A percentile compares a stretch with the other conserved stretches of the same genome.
Evolutionary conservation across 2,888 invertebrate species (phyloP).

Genomic region (Lomographa bimaculata): DNA sequence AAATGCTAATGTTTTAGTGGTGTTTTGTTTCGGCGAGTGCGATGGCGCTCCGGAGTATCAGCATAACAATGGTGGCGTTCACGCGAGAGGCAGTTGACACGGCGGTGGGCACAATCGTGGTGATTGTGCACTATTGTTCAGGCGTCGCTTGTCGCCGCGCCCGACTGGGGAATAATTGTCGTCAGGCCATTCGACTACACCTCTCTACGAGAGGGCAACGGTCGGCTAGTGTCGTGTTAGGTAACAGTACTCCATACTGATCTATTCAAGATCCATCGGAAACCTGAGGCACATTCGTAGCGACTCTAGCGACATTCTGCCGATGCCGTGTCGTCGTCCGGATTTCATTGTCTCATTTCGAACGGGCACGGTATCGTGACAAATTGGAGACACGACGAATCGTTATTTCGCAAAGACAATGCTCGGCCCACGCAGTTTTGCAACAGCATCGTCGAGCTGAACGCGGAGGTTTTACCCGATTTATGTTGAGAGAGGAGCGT

Average conservation of each 20-base stretch:
- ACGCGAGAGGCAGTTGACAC: slow-evolving; percentile 74
- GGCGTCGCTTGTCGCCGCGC: slow-evolving; percentile 45
- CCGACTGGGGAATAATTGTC: slow-evolving; percentile 57
- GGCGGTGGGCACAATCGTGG: slow-evolving; percentile 56
- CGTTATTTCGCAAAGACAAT: slow-evolving; percentile 30
- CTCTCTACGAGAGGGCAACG: slow-evolving; percentile 36
- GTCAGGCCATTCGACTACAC: slow-evolving; percentile 47
- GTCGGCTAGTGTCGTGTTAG: slow-evolving; percentile 36
- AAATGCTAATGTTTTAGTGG: slow-evolving; percentile 60
- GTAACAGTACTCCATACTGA: slow-evolving; percentile 56
- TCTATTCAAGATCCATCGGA: slow-evolving; percentile 41
- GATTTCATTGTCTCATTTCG: slow-evolving; percentile 27
- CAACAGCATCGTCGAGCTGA: slow-evolving; percentile 25
- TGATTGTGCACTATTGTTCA: slow-evolving; percentile 77
- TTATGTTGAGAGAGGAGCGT: slow-evolving; percentile 35
- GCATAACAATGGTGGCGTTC: slow-evolving; percentile 73
- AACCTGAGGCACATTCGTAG: slow-evolving; percentile 16
- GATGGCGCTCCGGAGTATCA: slow-evolving; percentile 58
- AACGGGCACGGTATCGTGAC: slow-evolving; percentile 22
- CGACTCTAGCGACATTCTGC: no score
- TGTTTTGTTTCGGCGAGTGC: slow-evolving; percentile 63
- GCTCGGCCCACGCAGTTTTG: slow-evolving; percentile 28
- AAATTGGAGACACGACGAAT: slow-evolving; percentile 23
- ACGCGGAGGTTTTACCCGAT: slow-evolving; percentile 24
- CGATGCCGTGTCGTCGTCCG: slow-evolving; percentile 21